These are phyloP conservation scores for Epinephelus coioides DNA, from an alignment of 2,797 vertebrate genomes.

Conservation along the genomic window DNA sequence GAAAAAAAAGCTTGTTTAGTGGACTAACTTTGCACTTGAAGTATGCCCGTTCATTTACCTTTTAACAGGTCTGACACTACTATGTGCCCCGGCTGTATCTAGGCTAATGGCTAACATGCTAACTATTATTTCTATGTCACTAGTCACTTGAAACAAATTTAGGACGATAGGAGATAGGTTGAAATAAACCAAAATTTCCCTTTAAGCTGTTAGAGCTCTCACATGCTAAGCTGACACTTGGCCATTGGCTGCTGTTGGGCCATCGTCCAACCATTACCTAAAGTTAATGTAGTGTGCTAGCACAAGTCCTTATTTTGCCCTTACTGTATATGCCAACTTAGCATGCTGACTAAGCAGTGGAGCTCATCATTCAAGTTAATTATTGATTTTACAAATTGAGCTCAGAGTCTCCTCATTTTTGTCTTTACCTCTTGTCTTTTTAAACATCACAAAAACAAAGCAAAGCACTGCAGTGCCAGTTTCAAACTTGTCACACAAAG, in stretches of 20 bases:
- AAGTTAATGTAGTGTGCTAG: not conserved
- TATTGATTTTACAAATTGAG: slow-evolving; percentile 16
- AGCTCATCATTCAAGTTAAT: slow-evolving; percentile 24
- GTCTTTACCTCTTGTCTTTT: not conserved
- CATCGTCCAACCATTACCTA: slow-evolving; percentile 1
- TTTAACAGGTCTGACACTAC: too few species aligned
- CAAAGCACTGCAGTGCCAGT: not conserved
- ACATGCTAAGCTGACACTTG: slow-evolving; percentile 25
- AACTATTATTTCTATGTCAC: too few species aligned
- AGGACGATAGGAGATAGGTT: too few species aligned
- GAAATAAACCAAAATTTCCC: too few species aligned
- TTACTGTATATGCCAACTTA: slow-evolving; percentile 7
- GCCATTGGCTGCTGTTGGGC: slow-evolving; percentile 2
- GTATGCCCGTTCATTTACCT: too few species aligned
- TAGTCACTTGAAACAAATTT: too few species aligned
- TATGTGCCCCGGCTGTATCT: too few species aligned
- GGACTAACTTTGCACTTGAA: too few species aligned
- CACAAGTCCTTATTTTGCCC: slow-evolving; percentile 13
- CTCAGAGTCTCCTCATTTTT: not conserved
- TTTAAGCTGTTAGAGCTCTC: slow-evolving; percentile 29
- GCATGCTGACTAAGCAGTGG: not conserved
- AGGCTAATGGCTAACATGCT: too few species aligned
- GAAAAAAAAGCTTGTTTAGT: too few species aligned
- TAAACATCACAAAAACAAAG: not conserved
- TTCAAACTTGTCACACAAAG: too few species aligned